These are phyloP conservation scores for Melanotus villosus DNA, from an alignment of 2,888 invertebrate genomes.

Conservation along the genomic window DNA sequence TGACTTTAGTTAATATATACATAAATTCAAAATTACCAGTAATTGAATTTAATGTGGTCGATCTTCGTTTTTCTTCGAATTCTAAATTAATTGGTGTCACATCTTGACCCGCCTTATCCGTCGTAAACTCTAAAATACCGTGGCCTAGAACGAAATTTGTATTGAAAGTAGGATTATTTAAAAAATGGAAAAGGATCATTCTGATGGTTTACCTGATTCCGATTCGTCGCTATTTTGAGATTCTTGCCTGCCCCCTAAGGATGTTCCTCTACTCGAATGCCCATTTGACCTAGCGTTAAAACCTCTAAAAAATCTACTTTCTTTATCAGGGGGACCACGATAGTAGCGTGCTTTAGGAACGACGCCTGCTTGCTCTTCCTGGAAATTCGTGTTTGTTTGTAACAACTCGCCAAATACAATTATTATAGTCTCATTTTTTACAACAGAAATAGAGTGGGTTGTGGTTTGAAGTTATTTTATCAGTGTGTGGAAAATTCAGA, in stretches of 20 bases:
- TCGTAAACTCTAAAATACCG: constrained; percentile 86
- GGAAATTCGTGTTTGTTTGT: too few relatives aligned
- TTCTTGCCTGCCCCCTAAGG: constrained; percentile 65
- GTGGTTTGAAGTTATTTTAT: too few relatives aligned
- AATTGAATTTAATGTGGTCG: constrained; percentile 82
- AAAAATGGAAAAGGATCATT: too few relatives aligned
- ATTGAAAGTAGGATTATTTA: too few relatives aligned
- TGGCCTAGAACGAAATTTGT: constrained; percentile 75
- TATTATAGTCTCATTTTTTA: too few relatives aligned
- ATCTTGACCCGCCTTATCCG: constrained; percentile 89
- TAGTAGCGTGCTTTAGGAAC: constrained; percentile 67
- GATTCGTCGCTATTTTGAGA: constrained; percentile 69
- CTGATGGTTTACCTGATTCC: constrained; percentile 66
- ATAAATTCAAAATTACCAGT: constrained; percentile 73
- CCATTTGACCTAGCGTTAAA: constrained; percentile 64
- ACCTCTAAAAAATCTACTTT: constrained; percentile 64
- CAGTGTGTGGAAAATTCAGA: too few relatives aligned
- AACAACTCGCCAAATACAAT: too few relatives aligned
- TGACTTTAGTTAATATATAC: too few relatives aligned
- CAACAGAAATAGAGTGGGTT: too few relatives aligned
- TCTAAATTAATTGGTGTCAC: constrained; percentile 89
- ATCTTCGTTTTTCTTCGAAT: constrained; percentile 79
- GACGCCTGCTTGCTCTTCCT: constrained; percentile 75
- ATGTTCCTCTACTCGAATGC: constrained; percentile 65
- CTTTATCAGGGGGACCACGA: constrained; percentile 66